Base-by-base conservation (phyloP, 2,113 vertebrate species). In the Heloderma charlesbogerti region DNA sequence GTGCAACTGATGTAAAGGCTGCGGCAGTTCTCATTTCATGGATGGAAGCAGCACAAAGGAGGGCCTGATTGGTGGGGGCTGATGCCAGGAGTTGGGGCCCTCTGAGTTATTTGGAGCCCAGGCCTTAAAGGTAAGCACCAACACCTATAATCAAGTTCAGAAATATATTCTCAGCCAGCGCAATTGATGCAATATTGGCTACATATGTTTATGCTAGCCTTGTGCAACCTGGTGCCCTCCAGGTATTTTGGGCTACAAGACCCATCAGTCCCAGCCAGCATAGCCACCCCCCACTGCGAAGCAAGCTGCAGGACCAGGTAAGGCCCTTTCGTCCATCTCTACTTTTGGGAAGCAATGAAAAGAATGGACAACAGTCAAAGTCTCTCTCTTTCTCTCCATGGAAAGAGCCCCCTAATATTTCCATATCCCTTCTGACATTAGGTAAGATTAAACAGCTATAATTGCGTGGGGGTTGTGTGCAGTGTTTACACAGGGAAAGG, bases 361-460 rank as follows among this genome's bases (percentile, higher is more conserved):
- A 0, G 3, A 93, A 45, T 37, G 69, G 86, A 67, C 29, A 72
- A 31, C 45, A 63, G 37, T 77, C 74, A 92, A 91, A 91, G 45
- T 8, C 12, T 89, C 1, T 88, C 45, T 60, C 67, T 54, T 45
- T 81, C 16, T 48, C 66, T 43, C 43, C 13, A 15, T 37, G 88
- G 74, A 88, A 77, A 88, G 4, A 90, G 48, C 67, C 22, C 90
- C 80, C 40, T 85, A 71, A 51, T 7, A 1, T 63, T 77, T 92
- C 78, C 88, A 93, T 79, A 45, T 89, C 67, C 88, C 45, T 6
- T 91, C 15, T 91, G 91, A 91, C 60, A 94, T 48, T 66, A 92
- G 74, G 48, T 51, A 45, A 89, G 60, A 92, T 94, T 94, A 92
- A 88, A 94, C 87, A 77, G 86, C 27, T 16, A 31, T 71, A 72